phyloP scores from a whole-genome alignment of 92 coral and sea anemone species.

The Parazoanthus atlanticus region DNA sequence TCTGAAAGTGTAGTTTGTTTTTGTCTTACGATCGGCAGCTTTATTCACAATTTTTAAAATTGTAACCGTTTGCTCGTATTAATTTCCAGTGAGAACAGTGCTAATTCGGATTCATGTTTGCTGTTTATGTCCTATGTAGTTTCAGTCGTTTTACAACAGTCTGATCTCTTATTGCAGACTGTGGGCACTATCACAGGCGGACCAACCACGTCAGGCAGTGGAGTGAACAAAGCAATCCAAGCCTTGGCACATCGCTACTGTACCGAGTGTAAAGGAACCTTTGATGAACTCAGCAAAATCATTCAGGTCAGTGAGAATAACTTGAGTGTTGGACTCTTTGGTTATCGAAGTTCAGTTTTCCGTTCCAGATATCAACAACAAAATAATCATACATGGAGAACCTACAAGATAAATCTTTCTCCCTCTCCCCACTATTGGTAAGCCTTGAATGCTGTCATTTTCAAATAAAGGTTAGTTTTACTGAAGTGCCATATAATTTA shows the following conservation, averaged over 20 bases:
- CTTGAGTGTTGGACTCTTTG: not conserved
- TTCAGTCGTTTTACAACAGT: not conserved
- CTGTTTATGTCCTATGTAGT: not conserved
- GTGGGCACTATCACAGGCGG: slow-evolving; percentile 53
- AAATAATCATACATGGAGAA: too few species aligned
- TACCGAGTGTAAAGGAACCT: slow-evolving; percentile 92
- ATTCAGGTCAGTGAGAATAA: slow-evolving; percentile 70
- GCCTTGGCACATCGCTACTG: slow-evolving; percentile 98
- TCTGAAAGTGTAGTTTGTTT: too few species aligned
- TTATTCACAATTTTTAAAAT: too few species aligned
- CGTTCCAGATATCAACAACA: not conserved
- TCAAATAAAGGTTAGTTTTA: too few species aligned
- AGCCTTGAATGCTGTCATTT: not conserved
- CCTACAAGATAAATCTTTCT: not conserved
- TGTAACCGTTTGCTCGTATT: too few species aligned
- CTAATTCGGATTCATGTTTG: not conserved
- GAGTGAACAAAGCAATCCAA: slow-evolving; percentile 95
- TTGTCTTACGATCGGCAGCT: too few species aligned
- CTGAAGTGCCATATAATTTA: too few species aligned
- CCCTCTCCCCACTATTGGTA: too few species aligned
- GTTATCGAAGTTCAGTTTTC: not conserved
- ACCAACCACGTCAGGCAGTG: slow-evolving; percentile 62
- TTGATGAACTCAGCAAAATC: slow-evolving; percentile 98
- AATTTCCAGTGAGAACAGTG: not conserved
- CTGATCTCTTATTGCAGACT: slow-evolving; percentile 38